Evolutionary conservation across 2,888 invertebrate genomes (phyloP).

Genomic region (Calliphora vomitoria): DNA sequence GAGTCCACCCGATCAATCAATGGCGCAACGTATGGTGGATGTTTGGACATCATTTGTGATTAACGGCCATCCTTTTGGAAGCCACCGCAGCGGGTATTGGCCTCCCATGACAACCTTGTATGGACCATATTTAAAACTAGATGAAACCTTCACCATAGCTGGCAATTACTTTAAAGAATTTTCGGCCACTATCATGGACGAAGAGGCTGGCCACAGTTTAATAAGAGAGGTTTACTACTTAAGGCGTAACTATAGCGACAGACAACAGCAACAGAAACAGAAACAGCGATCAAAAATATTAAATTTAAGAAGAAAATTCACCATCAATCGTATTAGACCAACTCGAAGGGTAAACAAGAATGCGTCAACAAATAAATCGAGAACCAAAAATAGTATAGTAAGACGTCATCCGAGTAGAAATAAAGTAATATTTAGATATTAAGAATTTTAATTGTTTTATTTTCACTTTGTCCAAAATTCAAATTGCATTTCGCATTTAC

Average conservation of each 20-base stretch:
- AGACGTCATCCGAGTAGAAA: constrained; percentile 59
- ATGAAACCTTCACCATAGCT: constrained; percentile 80
- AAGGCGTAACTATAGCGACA: constrained; percentile 75
- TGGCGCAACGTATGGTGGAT: constrained; percentile 85
- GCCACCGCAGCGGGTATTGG: constrained; percentile 81
- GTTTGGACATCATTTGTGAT: constrained; percentile 84
- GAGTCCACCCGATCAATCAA: constrained; percentile 82
- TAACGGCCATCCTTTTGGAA: constrained; percentile 81
- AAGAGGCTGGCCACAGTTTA: constrained; percentile 79
- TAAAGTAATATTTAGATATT: constrained; percentile 59
- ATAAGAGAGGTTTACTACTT: constrained; percentile 80
- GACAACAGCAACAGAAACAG: constrained; percentile 58
- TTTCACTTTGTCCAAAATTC: too few relatives aligned
- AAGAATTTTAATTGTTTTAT: constrained; percentile 1
- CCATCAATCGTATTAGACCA: constrained; percentile 26
- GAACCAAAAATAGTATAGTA: constrained; percentile 55
- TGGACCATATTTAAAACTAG: constrained; percentile 84
- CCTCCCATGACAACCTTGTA: constrained; percentile 83
- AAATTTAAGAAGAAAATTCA: constrained; percentile 41
- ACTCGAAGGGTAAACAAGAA: background rate
- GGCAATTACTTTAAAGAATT: constrained; percentile 83
- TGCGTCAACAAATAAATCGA: constrained; percentile 19
- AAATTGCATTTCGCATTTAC: too few relatives aligned
- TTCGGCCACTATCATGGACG: constrained; percentile 80
- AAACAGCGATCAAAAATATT: constrained; percentile 52